A percentile compares a stretch with the other conserved stretches of the same genome.
phyloP scores from a whole-genome alignment of 2,797 vertebrate genomes.

The Erethizon dorsatum region DNA sequence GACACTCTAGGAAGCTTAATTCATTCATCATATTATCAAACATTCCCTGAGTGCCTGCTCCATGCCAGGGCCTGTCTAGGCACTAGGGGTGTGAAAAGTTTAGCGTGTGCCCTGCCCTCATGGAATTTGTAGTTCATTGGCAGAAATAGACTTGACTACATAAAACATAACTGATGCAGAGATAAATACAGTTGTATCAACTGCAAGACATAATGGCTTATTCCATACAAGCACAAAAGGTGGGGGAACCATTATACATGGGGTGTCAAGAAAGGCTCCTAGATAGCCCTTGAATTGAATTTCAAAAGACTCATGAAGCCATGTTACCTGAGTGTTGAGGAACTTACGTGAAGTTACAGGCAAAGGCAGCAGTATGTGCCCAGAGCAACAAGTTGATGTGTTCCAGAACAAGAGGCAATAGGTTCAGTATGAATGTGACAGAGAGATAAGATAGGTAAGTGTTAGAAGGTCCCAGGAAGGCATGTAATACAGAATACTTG shows the following conservation, averaged over 20 bases:
- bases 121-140: not conserved
- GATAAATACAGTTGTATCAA: not conserved
- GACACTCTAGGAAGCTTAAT: conserved; percentile 37
- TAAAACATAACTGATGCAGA: not conserved
- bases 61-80: not conserved
- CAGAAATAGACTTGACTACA: not conserved
- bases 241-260: not conserved
- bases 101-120: not conserved
- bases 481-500: not conserved
- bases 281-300: not conserved
- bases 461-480: not conserved
- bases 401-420: conserved; percentile 10
- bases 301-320: not conserved
- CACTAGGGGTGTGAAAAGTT: not conserved
- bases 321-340: not conserved
- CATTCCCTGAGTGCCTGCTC: not conserved
- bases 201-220: not conserved
- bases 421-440: not conserved
- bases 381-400: not conserved
- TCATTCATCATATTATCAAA: conserved; percentile 1
- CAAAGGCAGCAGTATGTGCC: not conserved
- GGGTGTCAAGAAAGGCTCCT: not conserved
- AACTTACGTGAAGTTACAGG: not conserved
- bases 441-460: not conserved
- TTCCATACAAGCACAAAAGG: not conserved